A percentile compares a stretch with the other conserved stretches of the same genome.
Conservation (phyloP, 2,888 invertebrate genomes). For the Morpho achilles region DNA sequence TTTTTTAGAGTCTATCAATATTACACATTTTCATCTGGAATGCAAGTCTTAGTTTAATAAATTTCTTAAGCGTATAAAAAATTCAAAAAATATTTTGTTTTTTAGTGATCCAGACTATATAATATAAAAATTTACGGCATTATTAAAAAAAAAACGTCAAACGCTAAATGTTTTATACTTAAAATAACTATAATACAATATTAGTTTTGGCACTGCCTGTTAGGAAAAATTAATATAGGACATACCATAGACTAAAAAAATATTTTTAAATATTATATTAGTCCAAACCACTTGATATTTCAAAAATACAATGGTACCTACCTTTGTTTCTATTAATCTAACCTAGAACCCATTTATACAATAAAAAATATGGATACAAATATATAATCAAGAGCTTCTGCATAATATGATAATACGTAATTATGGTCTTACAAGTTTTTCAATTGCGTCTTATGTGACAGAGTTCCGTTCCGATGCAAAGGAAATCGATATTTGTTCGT, state of each 20-base stretch:
- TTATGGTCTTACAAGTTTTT: too few species aligned
- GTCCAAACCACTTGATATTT: constrained; percentile 2
- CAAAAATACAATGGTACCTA: constrained; percentile 17
- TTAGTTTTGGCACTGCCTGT: constrained; percentile 33
- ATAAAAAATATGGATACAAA: neutral
- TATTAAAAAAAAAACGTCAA: constrained; percentile 5
- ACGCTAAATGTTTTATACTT: constrained; percentile 18
- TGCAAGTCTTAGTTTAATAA: constrained; percentile 28
- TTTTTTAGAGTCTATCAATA: constrained; percentile 4
- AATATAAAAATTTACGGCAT: constrained; percentile 1
- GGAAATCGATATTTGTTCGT: too few species aligned
- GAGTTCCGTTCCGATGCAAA: too few species aligned
- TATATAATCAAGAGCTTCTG: neutral
- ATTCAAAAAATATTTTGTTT: constrained; percentile 37
- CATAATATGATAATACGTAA: too few species aligned
- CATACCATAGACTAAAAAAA: neutral
- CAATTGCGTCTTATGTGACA: too few species aligned
- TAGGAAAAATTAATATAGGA: constrained; percentile 10
- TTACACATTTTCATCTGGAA: constrained; percentile 30
- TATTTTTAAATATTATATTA: neutral
- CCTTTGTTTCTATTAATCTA: constrained; percentile 19
- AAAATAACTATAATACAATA: constrained; percentile 25
- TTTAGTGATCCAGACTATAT: neutral
- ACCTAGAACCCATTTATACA: constrained; percentile 26
- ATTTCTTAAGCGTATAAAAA: constrained; percentile 29